Evolutionary conservation across 2,113 vertebrate species (phyloP), one percentile per base, ranked within the genome.

Genomic region (Colius striatus): DNA sequence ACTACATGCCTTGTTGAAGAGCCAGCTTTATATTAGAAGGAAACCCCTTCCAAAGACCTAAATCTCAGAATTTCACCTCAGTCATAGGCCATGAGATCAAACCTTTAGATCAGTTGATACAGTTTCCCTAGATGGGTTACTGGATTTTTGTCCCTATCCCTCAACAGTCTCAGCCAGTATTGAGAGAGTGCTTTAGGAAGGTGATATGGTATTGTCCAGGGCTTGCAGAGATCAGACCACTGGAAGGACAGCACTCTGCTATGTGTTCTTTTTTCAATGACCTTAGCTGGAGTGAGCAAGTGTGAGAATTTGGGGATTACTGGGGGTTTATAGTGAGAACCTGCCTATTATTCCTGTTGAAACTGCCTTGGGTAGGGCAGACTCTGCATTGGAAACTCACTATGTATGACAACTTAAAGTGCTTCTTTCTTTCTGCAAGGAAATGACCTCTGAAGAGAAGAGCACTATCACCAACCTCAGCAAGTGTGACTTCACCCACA

Each of bases 381-480:
- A 48, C 47, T 82, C 36, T 80, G 54, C 26, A 2, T 53, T 53
- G 36, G 66, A 55, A 57, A 36, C 16, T 43, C 19, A 11, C 10
- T 20, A 1, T 61, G 18, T 70, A 53, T 74, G 63, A 32, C 54
- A 92, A 68, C 45, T 89, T 79, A 63, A 71, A 45, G 43, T 7
- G 9, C 67, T 95, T 2, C 26, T 91, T 86, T 86, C 48, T 85
- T 92, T 96, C 71, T 95, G 75, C 85, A 95, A 99, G 99, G 99
- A 99, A 98, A 99, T 99, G 99, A 99, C 98, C 60, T 94, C 98
- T 76, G 99, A 99, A 91, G 99, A 99, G 95, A 99, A 99, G 97
- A 98, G 98, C 87, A 97, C 97, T 78, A 98, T 99, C 94, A 98
- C 98, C 63, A 99, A 47, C 94, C 97, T 99, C 95, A 99, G 98